These are phyloP conservation scores for Phylloscopus collybita DNA, from an alignment of 2,797 vertebrate genomes.

Conservation along the genomic window DNA sequence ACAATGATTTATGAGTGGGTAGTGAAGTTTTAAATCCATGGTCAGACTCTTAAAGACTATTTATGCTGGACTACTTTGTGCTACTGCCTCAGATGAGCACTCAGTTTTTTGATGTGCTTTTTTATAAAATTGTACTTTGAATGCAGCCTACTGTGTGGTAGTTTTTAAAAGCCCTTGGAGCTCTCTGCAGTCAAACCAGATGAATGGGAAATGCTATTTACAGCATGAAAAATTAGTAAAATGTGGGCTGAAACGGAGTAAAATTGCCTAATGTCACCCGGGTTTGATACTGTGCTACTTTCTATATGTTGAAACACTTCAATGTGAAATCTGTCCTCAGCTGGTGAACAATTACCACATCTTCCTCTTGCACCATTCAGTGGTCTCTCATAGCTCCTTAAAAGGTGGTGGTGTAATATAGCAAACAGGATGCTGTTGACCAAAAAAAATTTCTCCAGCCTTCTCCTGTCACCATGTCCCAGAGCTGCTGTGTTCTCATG, in stretches of 20 bases:
- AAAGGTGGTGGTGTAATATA: background rate
- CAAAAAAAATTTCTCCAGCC: background rate
- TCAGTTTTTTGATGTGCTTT: background rate
- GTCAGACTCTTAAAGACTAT: background rate
- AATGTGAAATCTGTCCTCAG: background rate
- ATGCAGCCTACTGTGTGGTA: background rate
- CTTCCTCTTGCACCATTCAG: background rate
- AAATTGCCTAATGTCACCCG: background rate
- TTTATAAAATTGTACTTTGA: background rate
- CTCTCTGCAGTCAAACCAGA: background rate
- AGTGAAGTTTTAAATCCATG: background rate
- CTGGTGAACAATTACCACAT: background rate
- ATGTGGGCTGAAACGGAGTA: background rate
- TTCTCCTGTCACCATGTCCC: rapidly evolving
- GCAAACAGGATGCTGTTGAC: background rate
- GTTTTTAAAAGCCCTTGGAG: background rate
- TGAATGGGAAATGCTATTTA: background rate
- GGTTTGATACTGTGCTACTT: background rate
- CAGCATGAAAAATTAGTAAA: background rate
- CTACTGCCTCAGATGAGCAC: background rate
- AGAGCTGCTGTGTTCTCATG: rapidly evolving
- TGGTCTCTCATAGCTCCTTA: background rate
- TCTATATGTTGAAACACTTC: background rate
- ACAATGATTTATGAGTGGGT: background rate
- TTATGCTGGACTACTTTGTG: background rate